phyloP scores from a whole-genome alignment of 2,888 invertebrate genomes.

The Coenonympha arcania region DNA sequence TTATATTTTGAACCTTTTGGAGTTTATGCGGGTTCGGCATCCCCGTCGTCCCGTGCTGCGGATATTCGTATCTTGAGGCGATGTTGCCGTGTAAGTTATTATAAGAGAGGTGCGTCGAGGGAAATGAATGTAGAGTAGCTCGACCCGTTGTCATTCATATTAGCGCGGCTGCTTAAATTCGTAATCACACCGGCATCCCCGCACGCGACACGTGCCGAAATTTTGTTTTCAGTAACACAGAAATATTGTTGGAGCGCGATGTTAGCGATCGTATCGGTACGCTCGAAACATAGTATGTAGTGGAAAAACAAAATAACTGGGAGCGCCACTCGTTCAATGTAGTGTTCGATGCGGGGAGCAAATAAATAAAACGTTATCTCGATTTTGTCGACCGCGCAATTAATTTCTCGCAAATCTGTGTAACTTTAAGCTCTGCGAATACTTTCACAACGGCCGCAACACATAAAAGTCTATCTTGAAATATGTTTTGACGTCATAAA shows the following conservation, averaged over 20 bases:
- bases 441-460: background rate
- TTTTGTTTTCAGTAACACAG: conserved; percentile 5
- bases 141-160: conserved; percentile 73
- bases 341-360: background rate
- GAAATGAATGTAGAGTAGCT: conserved; percentile 74
- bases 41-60: conserved; percentile 34
- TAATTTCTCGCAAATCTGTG: background rate
- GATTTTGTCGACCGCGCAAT: background rate
- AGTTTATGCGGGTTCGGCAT: conserved; percentile 30
- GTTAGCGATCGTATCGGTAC: background rate
- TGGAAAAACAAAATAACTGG: background rate
- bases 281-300: background rate
- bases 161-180: conserved; percentile 71
- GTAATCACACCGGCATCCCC: conserved; percentile 58
- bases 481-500: background rate
- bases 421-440: background rate
- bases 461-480: background rate
- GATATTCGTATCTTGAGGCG: conserved; percentile 60
- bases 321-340: background rate
- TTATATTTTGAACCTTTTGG: conserved; percentile 27
- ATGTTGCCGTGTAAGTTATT: conserved; percentile 70
- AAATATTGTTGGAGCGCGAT: background rate
- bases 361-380: background rate
- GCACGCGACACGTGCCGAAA: conserved; percentile 43
- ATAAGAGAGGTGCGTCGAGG: conserved; percentile 72